Evolutionary conservation across 2,797 vertebrate genomes (phyloP).

Genomic region (Spinus olivaceus): DNA sequence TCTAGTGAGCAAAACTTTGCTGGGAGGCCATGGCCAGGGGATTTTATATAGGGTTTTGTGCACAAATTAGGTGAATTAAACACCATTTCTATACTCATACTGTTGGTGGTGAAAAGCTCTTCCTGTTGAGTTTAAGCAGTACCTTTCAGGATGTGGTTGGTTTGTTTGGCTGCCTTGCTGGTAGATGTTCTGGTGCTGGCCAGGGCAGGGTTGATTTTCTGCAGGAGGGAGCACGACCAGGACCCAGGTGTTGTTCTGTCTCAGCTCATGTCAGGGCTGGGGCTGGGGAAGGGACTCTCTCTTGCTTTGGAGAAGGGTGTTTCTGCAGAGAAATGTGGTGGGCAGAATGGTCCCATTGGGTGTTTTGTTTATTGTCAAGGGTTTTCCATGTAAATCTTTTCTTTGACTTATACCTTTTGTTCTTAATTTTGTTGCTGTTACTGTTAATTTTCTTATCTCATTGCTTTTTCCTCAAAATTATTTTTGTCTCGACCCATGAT

Average conservation of each 20-base stretch:
- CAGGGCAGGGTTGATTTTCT: not conserved
- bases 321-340: not conserved
- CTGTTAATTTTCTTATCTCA: not conserved
- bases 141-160: not conserved
- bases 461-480: not conserved
- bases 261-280: not conserved
- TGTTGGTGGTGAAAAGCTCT: not conserved
- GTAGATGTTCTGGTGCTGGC: not conserved
- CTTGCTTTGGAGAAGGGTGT: not conserved
- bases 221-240: not conserved
- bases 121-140: not conserved
- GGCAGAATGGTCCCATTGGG: accelerated
- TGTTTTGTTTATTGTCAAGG: not conserved
- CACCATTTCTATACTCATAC: not conserved
- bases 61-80: not conserved
- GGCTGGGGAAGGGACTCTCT: not conserved
- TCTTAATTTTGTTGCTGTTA: not conserved
- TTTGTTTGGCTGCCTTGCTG: not conserved
- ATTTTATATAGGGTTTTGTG: not conserved
- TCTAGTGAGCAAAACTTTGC: not conserved
- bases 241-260: not conserved
- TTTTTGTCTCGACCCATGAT: not conserved
- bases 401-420: not conserved
- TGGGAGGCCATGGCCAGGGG: not conserved
- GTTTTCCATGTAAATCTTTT: accelerated